Percentiles rank a stretch among this genome's conserved stretches.
These are phyloP conservation scores for Theristicus caerulescens DNA, from an alignment of 2,113 vertebrate genomes.

Conservation along the genomic window DNA sequence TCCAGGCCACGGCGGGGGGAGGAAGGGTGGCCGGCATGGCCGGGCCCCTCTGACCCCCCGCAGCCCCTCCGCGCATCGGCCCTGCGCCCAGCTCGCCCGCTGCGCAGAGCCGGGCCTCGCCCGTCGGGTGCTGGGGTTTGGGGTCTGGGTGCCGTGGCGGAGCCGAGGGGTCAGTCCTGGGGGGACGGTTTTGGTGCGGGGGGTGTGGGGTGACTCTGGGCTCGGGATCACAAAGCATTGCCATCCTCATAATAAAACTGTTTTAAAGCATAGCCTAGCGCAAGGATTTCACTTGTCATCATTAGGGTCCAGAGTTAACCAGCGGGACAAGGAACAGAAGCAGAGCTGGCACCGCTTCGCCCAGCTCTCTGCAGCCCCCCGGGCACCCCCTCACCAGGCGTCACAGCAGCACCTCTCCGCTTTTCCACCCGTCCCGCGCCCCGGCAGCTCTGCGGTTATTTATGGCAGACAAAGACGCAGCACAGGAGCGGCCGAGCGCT, in stretches of 20 bases:
- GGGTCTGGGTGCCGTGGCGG: fast-evolving
- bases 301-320: not conserved
- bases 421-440: not conserved
- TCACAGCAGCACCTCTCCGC: fast-evolving
- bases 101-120: fast-evolving
- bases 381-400: not conserved
- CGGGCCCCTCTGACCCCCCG: slow-evolving; percentile 31
- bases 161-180: not conserved
- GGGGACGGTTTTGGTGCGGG: fast-evolving
- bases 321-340: not conserved
- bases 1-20: slow-evolving; percentile 57
- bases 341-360: fast-evolving
- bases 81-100: not conserved
- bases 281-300: not conserved
- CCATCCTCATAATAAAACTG: not conserved
- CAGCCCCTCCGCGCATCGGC: not conserved
- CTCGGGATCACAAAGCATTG: not conserved
- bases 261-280: fast-evolving
- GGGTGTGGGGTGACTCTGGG: not conserved
- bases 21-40: slow-evolving; percentile 13
- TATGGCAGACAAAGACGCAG: not conserved
- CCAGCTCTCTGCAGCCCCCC: not conserved
- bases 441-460: not conserved
- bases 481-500: not conserved
- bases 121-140: not conserved